These are phyloP conservation scores for Myopa tessellatipennis DNA, from an alignment of 2,888 invertebrate species.

Conservation along the genomic window DNA sequence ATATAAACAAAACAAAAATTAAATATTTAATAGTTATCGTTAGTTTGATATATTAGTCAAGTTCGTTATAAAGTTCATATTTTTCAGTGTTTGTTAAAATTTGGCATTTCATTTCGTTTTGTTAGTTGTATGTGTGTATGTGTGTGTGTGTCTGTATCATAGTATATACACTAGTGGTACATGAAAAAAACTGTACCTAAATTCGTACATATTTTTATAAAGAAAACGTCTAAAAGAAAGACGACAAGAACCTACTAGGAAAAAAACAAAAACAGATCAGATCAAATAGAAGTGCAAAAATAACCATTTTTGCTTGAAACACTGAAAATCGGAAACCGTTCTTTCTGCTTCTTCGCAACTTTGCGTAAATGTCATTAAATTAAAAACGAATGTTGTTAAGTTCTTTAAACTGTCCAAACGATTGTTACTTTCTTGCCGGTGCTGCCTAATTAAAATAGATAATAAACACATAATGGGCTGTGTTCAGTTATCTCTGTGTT, in stretches of 20 bases:
- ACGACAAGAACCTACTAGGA: no score
- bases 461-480: no score
- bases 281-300: not conserved
- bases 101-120: conserved; percentile 38
- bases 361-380: no score
- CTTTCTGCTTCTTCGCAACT: not conserved
- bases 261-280: conserved; percentile 9
- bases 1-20: not conserved
- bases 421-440: no score
- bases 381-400: no score
- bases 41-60: conserved; percentile 27
- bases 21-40: conserved; percentile 43
- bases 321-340: not conserved
- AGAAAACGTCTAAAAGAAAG: no score
- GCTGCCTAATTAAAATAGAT: no score
- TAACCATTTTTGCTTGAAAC: not conserved
- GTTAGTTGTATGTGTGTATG: conserved; percentile 42
- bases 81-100: conserved; percentile 40
- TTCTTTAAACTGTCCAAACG: no score
- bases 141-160: conserved; percentile 40
- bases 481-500: no score
- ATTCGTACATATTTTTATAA: conserved; percentile 12
- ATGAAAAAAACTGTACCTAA: conserved; percentile 6
- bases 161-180: conserved; percentile 25
- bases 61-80: not conserved